A percentile compares a stretch with the other conserved stretches of the same genome.
phyloP scores from a whole-genome alignment of 1,140 invertebrate genomes.

The Brachionus angularis region DNA sequence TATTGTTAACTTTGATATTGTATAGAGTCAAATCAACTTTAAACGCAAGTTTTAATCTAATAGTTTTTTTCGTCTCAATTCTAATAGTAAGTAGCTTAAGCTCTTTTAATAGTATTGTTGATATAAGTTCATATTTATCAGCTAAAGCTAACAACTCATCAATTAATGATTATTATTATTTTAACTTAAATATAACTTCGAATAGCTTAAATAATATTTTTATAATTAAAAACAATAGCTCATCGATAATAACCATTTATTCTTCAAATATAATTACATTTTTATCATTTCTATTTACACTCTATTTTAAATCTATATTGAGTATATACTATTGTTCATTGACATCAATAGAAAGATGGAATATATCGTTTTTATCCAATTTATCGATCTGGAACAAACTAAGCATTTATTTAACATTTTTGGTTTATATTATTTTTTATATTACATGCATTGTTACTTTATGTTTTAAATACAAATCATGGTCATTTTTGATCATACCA shows the following conservation, averaged over 20 bases:
- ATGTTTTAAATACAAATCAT: neutral
- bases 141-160: neutral
- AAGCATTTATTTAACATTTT: constrained; percentile 1
- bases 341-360: constrained; percentile 26
- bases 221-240: too few relatives aligned
- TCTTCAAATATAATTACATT: constrained; percentile 25
- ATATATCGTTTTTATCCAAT: constrained; percentile 30
- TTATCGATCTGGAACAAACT: neutral
- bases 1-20: neutral
- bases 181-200: neutral
- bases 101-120: neutral
- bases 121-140: neutral
- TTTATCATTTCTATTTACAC: neutral
- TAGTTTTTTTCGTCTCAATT: neutral
- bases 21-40: constrained; percentile 1
- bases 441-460: neutral
- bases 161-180: neutral
- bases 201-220: too few relatives aligned
- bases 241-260: neutral
- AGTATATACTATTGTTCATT: constrained; percentile 36
- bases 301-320: constrained; percentile 4
- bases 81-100: constrained; percentile 9
- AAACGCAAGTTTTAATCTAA: neutral
- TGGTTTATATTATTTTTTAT: constrained; percentile 3
- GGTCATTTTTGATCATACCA: constrained; percentile 11